These are phyloP conservation scores for Drosophila subobscura DNA, from an alignment of 1,140 invertebrate genomes.

Conservation along the genomic window DNA sequence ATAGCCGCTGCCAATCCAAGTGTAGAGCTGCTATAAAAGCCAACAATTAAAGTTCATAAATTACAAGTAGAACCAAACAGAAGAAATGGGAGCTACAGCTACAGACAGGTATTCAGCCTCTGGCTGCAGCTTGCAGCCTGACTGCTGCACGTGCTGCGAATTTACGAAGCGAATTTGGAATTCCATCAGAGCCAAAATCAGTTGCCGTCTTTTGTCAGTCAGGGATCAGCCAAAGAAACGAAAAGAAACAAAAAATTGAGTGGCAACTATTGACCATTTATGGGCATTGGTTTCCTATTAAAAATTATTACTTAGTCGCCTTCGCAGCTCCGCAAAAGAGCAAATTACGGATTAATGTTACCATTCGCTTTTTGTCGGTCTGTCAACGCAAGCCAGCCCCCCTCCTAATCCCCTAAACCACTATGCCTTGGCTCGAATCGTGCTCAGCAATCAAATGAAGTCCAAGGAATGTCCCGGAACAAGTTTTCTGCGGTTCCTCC, in stretches of 20 bases:
- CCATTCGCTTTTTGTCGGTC: slow-evolving; percentile 37
- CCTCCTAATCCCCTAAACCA: slow-evolving; percentile 12
- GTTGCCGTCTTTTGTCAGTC: slow-evolving; percentile 32
- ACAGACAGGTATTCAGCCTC: neutral
- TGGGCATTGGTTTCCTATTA: slow-evolving; percentile 66
- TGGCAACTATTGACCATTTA: slow-evolving; percentile 70
- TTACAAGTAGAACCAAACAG: slow-evolving; percentile 22
- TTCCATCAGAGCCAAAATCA: slow-evolving; percentile 67
- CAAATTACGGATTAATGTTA: slow-evolving; percentile 78
- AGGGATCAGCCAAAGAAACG: slow-evolving; percentile 33
- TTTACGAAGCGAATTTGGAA: slow-evolving; percentile 56
- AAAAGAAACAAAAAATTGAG: slow-evolving; percentile 34
- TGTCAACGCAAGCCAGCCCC: neutral
- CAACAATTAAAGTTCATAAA: slow-evolving; percentile 68
- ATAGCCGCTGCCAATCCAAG: slow-evolving; percentile 23
- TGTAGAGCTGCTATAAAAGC: slow-evolving; percentile 26
- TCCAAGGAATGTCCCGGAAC: neutral
- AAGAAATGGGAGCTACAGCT: slow-evolving; percentile 3
- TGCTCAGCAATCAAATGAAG: slow-evolving; percentile 54
- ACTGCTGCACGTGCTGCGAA: slow-evolving; percentile 69
- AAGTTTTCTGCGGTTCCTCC: slow-evolving; percentile 14
- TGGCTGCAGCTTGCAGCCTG: neutral
- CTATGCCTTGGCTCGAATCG: slow-evolving; percentile 15
- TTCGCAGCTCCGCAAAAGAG: slow-evolving; percentile 30
- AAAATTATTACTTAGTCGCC: slow-evolving; percentile 73